Evolutionary conservation across 2,888 invertebrate genomes (phyloP), one percentile per base, ranked within the genome.

Genomic region (Andricus curvator): DNA sequence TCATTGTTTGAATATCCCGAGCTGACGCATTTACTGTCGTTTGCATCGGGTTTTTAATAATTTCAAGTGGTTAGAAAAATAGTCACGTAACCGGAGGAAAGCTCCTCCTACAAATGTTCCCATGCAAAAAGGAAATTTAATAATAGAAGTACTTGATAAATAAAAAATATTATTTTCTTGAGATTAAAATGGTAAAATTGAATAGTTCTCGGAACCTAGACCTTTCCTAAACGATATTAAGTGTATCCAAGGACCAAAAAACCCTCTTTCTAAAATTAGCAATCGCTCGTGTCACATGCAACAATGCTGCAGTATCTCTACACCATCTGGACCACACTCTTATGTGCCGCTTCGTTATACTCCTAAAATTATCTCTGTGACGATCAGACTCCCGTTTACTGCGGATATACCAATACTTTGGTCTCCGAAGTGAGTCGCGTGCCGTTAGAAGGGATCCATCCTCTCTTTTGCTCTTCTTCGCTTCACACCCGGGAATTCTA

Each of bases 351-450:
- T 84, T 83, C 82, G 85, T 79, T 83, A 83, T 81, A 81, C 79
- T 82, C 84, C 91, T 86, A 90, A 91, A 91, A 90, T 91, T 89
- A 90, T 90, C 90, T 86, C 87, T 74, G 74, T 33, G 51, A 74
- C 74, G 74, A 74, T 74, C 74, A 74, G 74, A 74, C 74, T 74
- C 56, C 56, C 56, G 74, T 74, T 74, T 74, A 74, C 74, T 74
- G 74, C 56, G 74, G 56, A 74, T 74, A 74, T 51, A 74, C 74
- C 56, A 33, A 74, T 74, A 74, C 74, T 74, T 56, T 74, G 33
- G 51, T 33, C 74, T 33, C 74, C 48, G n/a, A 56, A 74, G 56
- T 74, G 51, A 74, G 74, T 74, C 74, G 74, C 74, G 74, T 74
- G 74, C 74, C 74, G 51, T 74, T 74, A 74, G 51, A 74, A 51